Evolutionary conservation across 2,888 invertebrate genomes (phyloP).

Genomic region (Netelia inedita): DNA sequence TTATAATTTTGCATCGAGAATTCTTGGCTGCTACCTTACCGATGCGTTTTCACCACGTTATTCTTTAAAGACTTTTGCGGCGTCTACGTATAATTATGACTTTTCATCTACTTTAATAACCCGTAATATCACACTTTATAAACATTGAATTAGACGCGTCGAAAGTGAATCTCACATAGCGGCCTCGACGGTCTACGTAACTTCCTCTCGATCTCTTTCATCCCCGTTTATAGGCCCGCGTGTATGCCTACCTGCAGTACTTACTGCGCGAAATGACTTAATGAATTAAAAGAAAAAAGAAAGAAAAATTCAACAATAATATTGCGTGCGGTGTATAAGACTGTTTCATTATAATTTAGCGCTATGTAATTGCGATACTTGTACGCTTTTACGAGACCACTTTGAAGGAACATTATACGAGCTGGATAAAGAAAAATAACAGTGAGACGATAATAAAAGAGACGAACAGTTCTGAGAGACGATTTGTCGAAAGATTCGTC

Average conservation of each 20-base stretch:
- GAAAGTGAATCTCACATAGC: conserved; percentile 50
- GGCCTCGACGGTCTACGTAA: conserved; percentile 35
- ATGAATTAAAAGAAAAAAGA: conserved; percentile 36
- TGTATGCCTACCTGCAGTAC: neutral
- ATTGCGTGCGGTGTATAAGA: conserved; percentile 40
- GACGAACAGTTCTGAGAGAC: no score
- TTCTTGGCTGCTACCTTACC: neutral
- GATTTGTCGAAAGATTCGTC: no score
- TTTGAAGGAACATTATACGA: conserved; percentile 6
- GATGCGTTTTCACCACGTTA: neutral
- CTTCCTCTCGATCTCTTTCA: conserved; percentile 56
- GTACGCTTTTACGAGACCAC: neutral
- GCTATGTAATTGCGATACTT: conserved; percentile 25
- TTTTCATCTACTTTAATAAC: conserved; percentile 25
- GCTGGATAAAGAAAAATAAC: neutral
- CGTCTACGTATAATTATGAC: neutral
- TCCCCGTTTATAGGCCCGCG: conserved; percentile 13
- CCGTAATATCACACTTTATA: conserved; percentile 8
- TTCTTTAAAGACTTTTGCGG: neutral
- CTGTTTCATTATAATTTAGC: conserved; percentile 27
- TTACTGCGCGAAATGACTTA: conserved; percentile 20
- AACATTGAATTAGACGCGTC: conserved; percentile 36
- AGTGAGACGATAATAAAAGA: neutral
- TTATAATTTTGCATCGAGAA: neutral
- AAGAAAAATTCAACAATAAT: conserved; percentile 13